Evolutionary conservation across 2,797 vertebrate genomes (phyloP).

Genomic region (Molossus molossus): DNA sequence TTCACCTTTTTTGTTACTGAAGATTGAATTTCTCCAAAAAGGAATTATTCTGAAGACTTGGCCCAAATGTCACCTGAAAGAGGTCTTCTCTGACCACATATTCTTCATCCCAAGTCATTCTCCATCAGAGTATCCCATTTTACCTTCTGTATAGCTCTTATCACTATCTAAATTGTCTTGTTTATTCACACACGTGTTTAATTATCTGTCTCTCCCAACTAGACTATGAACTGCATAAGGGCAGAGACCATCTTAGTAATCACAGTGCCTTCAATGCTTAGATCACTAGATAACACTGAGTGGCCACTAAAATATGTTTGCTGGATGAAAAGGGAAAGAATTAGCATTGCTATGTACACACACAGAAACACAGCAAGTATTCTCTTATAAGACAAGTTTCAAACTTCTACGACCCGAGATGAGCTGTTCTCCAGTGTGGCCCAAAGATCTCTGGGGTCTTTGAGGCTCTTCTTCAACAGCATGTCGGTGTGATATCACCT

Average conservation of each 20-base stretch:
- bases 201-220: background rate
- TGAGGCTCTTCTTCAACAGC: background rate
- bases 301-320: background rate
- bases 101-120: background rate
- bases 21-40: background rate
- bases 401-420: background rate
- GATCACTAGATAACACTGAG: background rate
- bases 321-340: background rate
- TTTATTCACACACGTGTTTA: background rate
- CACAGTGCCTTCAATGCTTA: background rate
- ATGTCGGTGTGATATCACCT: background rate
- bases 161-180: background rate
- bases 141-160: background rate
- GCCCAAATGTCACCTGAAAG: background rate
- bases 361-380: slow-evolving; percentile 30
- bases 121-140: background rate
- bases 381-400: slow-evolving; percentile 55
- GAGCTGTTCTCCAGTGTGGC: background rate
- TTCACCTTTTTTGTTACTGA: background rate
- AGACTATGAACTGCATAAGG: background rate
- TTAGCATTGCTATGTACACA: background rate
- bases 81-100: background rate
- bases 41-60: slow-evolving; percentile 9
- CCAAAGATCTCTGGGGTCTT: background rate
- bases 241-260: background rate